These are phyloP conservation scores for Pogonognathellus flavescens DNA, from an alignment of 1,140 invertebrate genomes.

Conservation along the genomic window DNA sequence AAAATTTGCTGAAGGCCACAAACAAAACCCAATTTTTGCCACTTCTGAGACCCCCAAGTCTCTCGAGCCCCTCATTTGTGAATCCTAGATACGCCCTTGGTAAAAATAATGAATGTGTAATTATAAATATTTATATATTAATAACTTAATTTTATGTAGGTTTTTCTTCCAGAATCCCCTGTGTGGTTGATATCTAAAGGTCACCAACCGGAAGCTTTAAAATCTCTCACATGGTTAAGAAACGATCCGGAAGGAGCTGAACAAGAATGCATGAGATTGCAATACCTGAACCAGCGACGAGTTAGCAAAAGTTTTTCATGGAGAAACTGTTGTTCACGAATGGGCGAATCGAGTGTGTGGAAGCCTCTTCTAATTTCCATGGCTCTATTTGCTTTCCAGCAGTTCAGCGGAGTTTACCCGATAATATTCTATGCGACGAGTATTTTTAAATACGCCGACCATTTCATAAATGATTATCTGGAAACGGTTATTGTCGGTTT, in stretches of 20 bases:
- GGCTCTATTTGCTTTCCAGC: constrained; percentile 81
- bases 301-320: constrained; percentile 67
- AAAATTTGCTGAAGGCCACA: no score
- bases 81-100: no score
- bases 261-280: constrained; percentile 72
- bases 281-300: constrained; percentile 70
- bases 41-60: no score
- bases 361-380: constrained; percentile 79
- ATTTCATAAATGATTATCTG: constrained; percentile 66
- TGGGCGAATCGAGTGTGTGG: constrained; percentile 71
- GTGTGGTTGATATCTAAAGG: constrained; percentile 77
- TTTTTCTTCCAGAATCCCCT: constrained; percentile 80
- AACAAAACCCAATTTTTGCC: no score
- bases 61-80: no score
- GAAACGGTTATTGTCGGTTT: constrained; percentile 66
- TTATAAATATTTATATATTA: no score
- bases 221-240: constrained; percentile 70
- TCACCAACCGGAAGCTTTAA: constrained; percentile 69
- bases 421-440: constrained; percentile 81
- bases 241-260: constrained; percentile 69
- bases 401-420: constrained; percentile 83
- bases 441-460: constrained; percentile 72
- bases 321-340: constrained; percentile 68
- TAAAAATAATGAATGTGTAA: no score
- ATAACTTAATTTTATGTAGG: neutral